A percentile compares a stretch with the other conserved stretches of the same genome.
These are phyloP conservation scores for Heliothis peltigera DNA, from an alignment of 2,888 invertebrate genomes.

Conservation along the genomic window DNA sequence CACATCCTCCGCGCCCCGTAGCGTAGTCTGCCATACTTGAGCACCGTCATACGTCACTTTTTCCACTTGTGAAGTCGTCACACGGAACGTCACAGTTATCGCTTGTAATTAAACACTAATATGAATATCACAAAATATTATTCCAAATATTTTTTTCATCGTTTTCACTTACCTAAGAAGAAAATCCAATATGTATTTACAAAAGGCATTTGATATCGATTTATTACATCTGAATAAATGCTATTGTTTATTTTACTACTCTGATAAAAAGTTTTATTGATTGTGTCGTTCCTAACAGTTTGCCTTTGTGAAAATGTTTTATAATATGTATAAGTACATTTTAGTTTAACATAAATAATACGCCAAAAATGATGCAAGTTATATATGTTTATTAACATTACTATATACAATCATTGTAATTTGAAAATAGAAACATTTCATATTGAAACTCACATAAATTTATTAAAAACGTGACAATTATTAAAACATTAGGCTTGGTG, in stretches of 20 bases:
- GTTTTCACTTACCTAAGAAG: conserved; percentile 60
- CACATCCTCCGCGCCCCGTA: conserved; percentile 57
- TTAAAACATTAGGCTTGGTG: conserved; percentile 82
- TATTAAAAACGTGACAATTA: conserved; percentile 83
- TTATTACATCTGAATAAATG: conserved; percentile 49
- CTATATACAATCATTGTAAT: conserved; percentile 88
- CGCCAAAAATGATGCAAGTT: conserved; percentile 75
- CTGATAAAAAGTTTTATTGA: conserved; percentile 46
- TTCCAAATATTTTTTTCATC: conserved; percentile 7
- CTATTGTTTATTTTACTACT: conserved; percentile 48
- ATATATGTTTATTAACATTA: conserved; percentile 89
- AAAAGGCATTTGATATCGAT: conserved; percentile 53
- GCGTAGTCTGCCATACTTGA: conserved; percentile 68
- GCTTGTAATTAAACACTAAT: conserved; percentile 23
- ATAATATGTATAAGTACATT: conserved; percentile 12
- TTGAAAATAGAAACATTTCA: conserved; percentile 87
- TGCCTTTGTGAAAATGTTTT: conserved; percentile 39
- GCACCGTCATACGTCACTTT: conserved; percentile 62
- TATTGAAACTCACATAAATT: conserved; percentile 84
- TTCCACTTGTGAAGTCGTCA: conserved; percentile 29
- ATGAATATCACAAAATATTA: conserved; percentile 17
- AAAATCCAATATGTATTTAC: conserved; percentile 52
- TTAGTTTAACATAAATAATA: conserved; percentile 55
- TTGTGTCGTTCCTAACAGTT: conserved; percentile 26
- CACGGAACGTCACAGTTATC: conserved; percentile 39